Evolutionary conservation across 2,888 invertebrate genomes (phyloP), one percentile per base, ranked within the genome.

Genomic region (Orchestes rusci): DNA sequence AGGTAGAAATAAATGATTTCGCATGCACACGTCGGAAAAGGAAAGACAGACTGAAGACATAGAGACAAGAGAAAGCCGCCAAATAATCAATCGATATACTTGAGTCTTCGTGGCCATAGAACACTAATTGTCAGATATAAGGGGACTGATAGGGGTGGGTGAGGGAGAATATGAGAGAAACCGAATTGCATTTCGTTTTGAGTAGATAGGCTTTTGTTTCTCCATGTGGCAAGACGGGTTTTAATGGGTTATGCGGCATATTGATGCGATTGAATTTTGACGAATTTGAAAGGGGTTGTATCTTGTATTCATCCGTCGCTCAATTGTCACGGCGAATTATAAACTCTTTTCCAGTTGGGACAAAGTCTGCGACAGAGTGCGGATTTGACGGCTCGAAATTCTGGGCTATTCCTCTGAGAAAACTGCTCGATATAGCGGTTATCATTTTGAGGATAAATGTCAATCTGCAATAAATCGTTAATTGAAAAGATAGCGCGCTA

Each of bases 51-150:
- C 46, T 55, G 58, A 61, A 61, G 58, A 63, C 63, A 61, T 60
- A 59, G 60, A 52, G 49, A 48, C 52, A 58, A 50, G 36, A 48
- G 33, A 32, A 56, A 53, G 58, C 59, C 20, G 45, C 52, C 12
- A 53, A 60, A 61, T 55, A 65, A 67, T 68, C 66, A 67, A 67
- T 67, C 67, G 67, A 66, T 67, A 52, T 39, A 45, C 48, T 51
- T 48, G 39, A 51, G 47, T 48, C 49, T 49, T 49, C 49, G 45
- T 45, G 45, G 42, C 29, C 41, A 42, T 45, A 49, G 49, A 51
- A 48, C 48, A 51, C 51, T 51, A 51, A 51, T 51, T 51, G 51
- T 51, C 51, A 45, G 45, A 48, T 45, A 33, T 37, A 42, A 37
- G 43, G 49, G 39, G 42, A 47, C 43, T 13, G 32, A 35, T 17